These are phyloP conservation scores for Sardina pilchardus DNA, from an alignment of 2,113 vertebrate species.

Conservation along the genomic window DNA sequence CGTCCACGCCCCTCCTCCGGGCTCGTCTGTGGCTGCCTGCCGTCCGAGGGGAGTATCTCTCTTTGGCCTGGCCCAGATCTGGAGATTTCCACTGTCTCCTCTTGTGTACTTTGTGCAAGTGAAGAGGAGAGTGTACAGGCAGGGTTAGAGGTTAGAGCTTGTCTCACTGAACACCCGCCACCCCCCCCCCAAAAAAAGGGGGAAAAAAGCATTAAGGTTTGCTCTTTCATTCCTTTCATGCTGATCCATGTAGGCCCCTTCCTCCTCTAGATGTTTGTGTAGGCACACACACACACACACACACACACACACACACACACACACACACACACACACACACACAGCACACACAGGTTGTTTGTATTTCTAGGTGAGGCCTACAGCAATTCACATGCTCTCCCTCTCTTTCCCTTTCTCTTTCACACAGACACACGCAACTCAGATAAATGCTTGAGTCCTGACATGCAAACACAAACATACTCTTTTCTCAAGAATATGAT, in stretches of 20 bases:
- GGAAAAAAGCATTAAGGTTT: not conserved
- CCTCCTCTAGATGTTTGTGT: not conserved
- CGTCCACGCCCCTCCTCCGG: not conserved
- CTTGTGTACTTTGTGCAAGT: not conserved
- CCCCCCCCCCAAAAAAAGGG: not conserved
- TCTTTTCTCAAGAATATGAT: not conserved
- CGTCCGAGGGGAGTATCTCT: not conserved
- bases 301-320: conserved; percentile 5
- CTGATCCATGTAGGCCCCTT: not conserved
- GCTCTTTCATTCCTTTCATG: not conserved
- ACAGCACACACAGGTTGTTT: not conserved
- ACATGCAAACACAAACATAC: not conserved
- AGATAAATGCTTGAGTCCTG: not conserved
- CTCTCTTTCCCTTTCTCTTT: conserved; percentile 7
- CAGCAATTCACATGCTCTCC: conserved; percentile 25
- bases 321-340: no score
- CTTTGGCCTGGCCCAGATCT: not conserved
- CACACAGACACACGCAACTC: not conserved
- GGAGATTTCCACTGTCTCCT: not conserved
- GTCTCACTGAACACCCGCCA: not conserved
- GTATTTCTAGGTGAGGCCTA: not conserved
- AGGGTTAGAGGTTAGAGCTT: not conserved
- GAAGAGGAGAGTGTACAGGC: not conserved
- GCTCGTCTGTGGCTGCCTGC: not conserved
- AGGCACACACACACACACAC: not conserved